Percentiles rank a stretch among this genome's conserved stretches.
phyloP scores from a whole-genome alignment of 2,113 vertebrate species.

The Sterna hirundo region DNA sequence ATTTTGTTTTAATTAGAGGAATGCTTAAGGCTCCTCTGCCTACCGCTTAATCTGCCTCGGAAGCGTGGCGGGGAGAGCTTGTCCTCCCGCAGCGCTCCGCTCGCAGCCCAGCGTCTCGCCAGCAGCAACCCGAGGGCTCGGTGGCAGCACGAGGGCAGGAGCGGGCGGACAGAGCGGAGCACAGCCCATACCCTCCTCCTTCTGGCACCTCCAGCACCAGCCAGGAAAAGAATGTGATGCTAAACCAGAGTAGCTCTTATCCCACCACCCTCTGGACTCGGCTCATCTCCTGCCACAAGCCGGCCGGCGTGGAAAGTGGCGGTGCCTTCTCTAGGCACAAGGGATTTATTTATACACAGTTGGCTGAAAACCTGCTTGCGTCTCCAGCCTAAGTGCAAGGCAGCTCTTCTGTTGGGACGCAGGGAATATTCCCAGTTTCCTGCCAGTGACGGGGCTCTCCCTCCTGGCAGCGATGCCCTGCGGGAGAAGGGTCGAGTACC shows the following conservation, averaged over 20 bases:
- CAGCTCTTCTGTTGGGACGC: background rate
- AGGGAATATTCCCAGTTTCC: background rate
- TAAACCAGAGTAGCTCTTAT: background rate
- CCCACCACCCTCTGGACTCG: background rate
- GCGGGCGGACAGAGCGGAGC: background rate
- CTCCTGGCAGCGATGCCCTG: background rate
- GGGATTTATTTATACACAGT: background rate
- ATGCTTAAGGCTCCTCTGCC: conserved; percentile 5
- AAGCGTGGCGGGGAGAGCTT: background rate
- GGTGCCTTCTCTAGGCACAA: background rate
- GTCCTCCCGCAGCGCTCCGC: background rate
- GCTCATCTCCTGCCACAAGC: background rate
- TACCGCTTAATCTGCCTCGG: background rate
- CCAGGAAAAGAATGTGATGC: background rate
- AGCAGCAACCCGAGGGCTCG: background rate
- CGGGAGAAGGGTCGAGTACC: background rate
- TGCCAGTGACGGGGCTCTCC: background rate
- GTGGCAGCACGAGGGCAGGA: background rate
- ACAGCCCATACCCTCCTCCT: background rate
- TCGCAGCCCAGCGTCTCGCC: background rate
- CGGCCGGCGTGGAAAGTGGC: background rate
- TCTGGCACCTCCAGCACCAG: background rate
- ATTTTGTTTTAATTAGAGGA: conserved; percentile 56
- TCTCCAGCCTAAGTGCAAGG: background rate
- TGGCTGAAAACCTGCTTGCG: background rate